A percentile compares a stretch with the other conserved stretches of the same genome.
phyloP scores from a whole-genome alignment of 2,888 invertebrate genomes.

The Eupithecia inturbata region DNA sequence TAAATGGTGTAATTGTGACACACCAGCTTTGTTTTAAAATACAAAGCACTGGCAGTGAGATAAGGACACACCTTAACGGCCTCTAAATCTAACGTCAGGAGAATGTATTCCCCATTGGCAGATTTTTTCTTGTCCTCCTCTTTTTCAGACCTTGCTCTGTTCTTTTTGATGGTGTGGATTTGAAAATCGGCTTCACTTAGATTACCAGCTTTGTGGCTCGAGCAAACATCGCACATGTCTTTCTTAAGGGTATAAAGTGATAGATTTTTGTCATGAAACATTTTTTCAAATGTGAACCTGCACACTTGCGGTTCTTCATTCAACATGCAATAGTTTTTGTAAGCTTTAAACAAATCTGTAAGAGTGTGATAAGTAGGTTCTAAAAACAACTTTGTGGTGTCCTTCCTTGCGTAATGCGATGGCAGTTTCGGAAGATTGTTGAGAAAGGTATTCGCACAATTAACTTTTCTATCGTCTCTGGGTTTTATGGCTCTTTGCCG shows the following conservation, averaged over 20 bases:
- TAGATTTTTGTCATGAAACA: slow-evolving; percentile 43
- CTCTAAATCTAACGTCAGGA: slow-evolving; percentile 46
- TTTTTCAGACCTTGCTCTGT: slow-evolving; percentile 45
- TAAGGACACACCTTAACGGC: slow-evolving; percentile 45
- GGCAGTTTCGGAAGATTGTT: slow-evolving; percentile 45
- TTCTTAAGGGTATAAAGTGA: slow-evolving; percentile 38
- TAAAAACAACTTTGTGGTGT: slow-evolving; percentile 41
- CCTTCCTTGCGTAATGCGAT: slow-evolving; percentile 44
- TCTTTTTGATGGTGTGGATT: slow-evolving; percentile 18
- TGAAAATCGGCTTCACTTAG: slow-evolving; percentile 3
- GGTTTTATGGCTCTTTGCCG: slow-evolving; percentile 1
- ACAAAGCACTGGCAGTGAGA: slow-evolving; percentile 20
- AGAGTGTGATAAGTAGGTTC: slow-evolving; percentile 42
- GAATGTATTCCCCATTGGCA: slow-evolving; percentile 31
- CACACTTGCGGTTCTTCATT: slow-evolving; percentile 37
- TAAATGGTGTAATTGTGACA: slow-evolving; percentile 47
- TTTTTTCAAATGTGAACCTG: slow-evolving; percentile 34
- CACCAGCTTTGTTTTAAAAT: too few relatives aligned
- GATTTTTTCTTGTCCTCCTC: slow-evolving; percentile 39
- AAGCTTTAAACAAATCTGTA: slow-evolving; percentile 39
- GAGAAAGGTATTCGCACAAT: slow-evolving; percentile 27
- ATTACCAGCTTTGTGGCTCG: slow-evolving; percentile 33
- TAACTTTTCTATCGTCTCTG: slow-evolving; percentile 4
- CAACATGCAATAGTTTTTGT: slow-evolving; percentile 42
- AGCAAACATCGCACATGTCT: slow-evolving; percentile 47